phyloP scores from a whole-genome alignment of 2,113 vertebrate genomes.

The Crotalus tigris region DNA sequence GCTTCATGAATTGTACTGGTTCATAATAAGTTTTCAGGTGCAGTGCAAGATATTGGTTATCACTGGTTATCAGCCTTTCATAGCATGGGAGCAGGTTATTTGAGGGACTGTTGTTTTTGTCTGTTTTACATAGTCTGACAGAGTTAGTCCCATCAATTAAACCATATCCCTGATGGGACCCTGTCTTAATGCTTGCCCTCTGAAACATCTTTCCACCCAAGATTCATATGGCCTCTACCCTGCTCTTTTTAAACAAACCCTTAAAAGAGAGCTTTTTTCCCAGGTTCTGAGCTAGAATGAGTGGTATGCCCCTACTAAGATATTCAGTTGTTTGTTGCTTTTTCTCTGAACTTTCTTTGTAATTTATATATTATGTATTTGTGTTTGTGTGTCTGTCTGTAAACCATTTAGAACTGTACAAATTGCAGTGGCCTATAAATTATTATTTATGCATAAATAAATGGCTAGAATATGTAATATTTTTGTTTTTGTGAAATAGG shows the following conservation, averaged over 20 bases:
- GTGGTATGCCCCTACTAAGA: neutral
- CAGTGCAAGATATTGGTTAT: neutral
- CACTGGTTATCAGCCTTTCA: neutral
- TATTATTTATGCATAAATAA: neutral
- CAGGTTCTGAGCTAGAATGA: neutral
- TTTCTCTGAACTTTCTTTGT: neutral
- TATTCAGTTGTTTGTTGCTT: neutral
- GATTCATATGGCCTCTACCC: neutral
- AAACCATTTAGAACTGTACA: neutral
- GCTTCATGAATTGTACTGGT: neutral
- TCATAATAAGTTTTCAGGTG: neutral
- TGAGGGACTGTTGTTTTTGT: neutral
- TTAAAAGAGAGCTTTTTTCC: neutral
- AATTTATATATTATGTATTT: neutral
- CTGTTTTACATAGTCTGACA: neutral
- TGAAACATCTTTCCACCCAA: neutral
- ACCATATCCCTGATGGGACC: neutral
- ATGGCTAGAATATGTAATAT: neutral
- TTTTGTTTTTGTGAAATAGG: no score
- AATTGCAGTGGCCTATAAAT: neutral
- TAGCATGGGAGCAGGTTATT: neutral
- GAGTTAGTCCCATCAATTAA: neutral
- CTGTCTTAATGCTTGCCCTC: neutral
- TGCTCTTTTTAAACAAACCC: neutral
- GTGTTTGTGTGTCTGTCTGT: neutral